Percentiles rank a stretch among this genome's conserved stretches.
Evolutionary conservation across 1,140 invertebrate species (phyloP).

Genomic region (Drosophila erecta): DNA sequence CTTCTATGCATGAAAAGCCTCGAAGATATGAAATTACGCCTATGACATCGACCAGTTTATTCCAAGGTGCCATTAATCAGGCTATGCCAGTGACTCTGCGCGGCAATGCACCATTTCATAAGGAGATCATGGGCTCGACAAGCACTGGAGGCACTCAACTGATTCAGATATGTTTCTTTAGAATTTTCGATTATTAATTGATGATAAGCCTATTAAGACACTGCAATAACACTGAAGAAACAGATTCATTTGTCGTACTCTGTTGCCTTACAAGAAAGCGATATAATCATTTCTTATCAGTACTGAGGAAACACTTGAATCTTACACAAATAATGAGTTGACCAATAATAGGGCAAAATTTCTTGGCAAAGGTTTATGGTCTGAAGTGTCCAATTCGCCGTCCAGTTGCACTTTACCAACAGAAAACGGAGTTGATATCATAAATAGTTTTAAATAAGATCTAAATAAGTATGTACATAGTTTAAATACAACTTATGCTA

Average conservation of each 20-base stretch:
- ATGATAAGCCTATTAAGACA: background rate
- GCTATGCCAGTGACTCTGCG: background rate
- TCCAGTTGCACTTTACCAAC: too few species aligned
- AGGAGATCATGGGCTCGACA: conserved; percentile 1
- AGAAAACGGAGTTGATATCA: too few species aligned
- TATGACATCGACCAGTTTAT: background rate
- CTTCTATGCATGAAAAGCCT: background rate
- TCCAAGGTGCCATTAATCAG: conserved; percentile 34
- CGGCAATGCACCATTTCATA: conserved; percentile 23
- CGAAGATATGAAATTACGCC: conserved; percentile 12
- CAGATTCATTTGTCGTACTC: background rate
- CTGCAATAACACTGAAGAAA: background rate
- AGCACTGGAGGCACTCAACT: background rate
- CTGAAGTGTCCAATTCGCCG: too few species aligned
- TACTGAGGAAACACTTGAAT: background rate
- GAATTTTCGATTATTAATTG: background rate
- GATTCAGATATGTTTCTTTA: background rate
- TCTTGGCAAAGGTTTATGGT: background rate
- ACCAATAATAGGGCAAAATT: background rate
- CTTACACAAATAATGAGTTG: background rate
- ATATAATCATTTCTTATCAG: too few species aligned
- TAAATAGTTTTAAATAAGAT: background rate
- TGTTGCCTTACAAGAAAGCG: too few species aligned
- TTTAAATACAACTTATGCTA: background rate
- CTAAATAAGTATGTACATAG: background rate